Percentiles rank a stretch among this genome's conserved stretches.
Evolutionary conservation across 2,888 invertebrate genomes (phyloP).

Genomic region (Parthenolecanium corni): DNA sequence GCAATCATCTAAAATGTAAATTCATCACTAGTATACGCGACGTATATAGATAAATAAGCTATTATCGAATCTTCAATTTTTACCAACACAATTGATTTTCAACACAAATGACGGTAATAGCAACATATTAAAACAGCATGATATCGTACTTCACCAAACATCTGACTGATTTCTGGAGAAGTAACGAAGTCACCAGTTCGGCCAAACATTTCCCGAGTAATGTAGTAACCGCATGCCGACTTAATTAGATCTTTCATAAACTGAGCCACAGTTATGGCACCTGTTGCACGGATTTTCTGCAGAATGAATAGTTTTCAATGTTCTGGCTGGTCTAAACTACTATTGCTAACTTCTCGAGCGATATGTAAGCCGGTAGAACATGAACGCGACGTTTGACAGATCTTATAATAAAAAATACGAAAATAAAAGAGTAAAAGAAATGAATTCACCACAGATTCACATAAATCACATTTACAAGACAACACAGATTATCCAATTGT

Average conservation of each 20-base stretch:
- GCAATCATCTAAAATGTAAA: conserved; percentile 54
- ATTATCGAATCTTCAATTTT: too few relatives aligned
- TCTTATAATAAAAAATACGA: too few relatives aligned
- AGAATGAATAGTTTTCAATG: not conserved
- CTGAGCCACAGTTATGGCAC: conserved; percentile 86
- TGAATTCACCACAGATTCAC: too few relatives aligned
- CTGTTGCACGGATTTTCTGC: conserved; percentile 52
- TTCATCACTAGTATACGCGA: too few relatives aligned
- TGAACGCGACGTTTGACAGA: too few relatives aligned
- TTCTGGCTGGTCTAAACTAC: not conserved
- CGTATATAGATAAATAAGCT: too few relatives aligned
- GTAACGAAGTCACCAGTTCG: conserved; percentile 86
- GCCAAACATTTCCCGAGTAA: conserved; percentile 78
- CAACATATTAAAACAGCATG: too few relatives aligned
- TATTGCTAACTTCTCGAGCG: too few relatives aligned
- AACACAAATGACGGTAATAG: not conserved
- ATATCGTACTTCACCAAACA: conserved; percentile 78
- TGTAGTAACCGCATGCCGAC: conserved; percentile 80
- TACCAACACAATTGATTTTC: not conserved
- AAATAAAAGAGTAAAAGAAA: too few relatives aligned
- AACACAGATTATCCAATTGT: too few relatives aligned
- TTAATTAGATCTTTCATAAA: conserved; percentile 90
- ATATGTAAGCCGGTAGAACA: too few relatives aligned
- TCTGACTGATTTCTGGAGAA: conserved; percentile 91
- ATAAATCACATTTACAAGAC: too few relatives aligned